These are phyloP conservation scores for Drosophila suzukii DNA, from an alignment of 1,140 invertebrate genomes.

Conservation along the genomic window DNA sequence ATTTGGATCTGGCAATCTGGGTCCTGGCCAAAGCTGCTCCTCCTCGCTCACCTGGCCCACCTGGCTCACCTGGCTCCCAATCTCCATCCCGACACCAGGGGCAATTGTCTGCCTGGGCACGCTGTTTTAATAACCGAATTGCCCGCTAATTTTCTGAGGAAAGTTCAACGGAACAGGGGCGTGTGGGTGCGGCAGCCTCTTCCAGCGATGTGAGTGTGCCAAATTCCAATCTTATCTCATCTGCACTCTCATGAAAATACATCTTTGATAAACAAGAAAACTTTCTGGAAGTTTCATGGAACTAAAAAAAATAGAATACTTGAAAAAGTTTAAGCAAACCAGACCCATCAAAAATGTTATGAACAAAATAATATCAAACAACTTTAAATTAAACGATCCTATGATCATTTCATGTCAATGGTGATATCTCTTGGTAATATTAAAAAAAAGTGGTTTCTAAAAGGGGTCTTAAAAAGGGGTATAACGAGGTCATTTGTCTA, in stretches of 20 bases:
- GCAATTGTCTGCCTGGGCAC: slow-evolving; percentile 30
- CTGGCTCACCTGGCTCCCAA: slow-evolving; percentile 14
- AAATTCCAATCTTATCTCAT: not conserved
- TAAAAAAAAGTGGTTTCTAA: no score
- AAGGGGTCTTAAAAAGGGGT: no score
- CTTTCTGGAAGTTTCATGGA: not conserved
- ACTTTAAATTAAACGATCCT: no score
- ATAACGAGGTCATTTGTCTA: no score
- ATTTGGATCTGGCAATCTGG: slow-evolving; percentile 36
- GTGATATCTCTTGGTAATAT: no score
- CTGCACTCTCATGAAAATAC: not conserved
- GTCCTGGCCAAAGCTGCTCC: slow-evolving; percentile 33
- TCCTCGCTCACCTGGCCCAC: slow-evolving; percentile 3
- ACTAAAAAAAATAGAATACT: not conserved
- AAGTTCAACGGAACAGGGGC: slow-evolving; percentile 41
- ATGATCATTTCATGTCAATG: no score
- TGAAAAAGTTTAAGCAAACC: not conserved
- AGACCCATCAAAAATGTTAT: no score
- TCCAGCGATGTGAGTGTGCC: slow-evolving; percentile 31
- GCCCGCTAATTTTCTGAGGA: slow-evolving; percentile 60
- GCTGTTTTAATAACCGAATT: slow-evolving; percentile 79
- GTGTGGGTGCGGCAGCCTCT: slow-evolving; percentile 38
- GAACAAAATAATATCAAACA: no score
- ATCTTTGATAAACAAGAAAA: not conserved
- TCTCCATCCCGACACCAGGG: slow-evolving; percentile 35